phyloP scores from a whole-genome alignment of 2,113 vertebrate genomes.

The Bucco capensis region DNA sequence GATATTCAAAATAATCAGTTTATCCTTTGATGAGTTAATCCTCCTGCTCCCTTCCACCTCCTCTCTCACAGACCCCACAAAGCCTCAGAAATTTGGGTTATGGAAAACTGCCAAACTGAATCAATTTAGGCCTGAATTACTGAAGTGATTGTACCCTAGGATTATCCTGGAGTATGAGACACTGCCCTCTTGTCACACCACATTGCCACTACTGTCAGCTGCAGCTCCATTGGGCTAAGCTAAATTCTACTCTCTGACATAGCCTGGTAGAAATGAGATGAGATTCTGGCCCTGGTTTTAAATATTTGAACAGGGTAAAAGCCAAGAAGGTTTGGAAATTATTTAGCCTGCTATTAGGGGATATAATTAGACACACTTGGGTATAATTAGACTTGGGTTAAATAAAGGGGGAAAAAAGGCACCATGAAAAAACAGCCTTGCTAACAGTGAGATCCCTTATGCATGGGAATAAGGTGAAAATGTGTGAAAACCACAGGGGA shows the following conservation, averaged over 20 bases:
- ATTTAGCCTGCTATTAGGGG: conserved; percentile 58
- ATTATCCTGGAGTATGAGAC: not conserved
- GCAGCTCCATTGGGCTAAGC: not conserved
- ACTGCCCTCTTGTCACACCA: not conserved
- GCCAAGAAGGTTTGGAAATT: conserved; percentile 62
- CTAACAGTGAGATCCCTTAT: conserved; percentile 25
- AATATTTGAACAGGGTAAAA: conserved; percentile 63
- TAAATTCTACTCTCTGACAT: conserved; percentile 34
- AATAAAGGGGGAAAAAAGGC: not conserved
- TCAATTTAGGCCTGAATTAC: conserved; percentile 6
- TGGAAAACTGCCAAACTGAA: conserved; percentile 4
- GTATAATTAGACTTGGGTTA: conserved; percentile 58
- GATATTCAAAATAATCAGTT: conserved; percentile 17
- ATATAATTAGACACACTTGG: conserved; percentile 61
- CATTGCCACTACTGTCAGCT: not conserved
- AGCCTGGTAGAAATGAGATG: conserved; percentile 17
- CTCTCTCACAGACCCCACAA: not conserved
- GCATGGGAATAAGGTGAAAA: not conserved
- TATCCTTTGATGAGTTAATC: conserved; percentile 8
- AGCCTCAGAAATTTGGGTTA: not conserved
- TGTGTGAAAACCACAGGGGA: conserved; percentile 24
- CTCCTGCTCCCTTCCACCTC: not conserved
- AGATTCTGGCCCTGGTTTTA: conserved; percentile 38
- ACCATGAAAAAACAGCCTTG: not conserved
- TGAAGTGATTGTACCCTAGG: not conserved